Evolutionary conservation across 2,113 vertebrate species (phyloP).

Genomic region (Albula glossodonta): DNA sequence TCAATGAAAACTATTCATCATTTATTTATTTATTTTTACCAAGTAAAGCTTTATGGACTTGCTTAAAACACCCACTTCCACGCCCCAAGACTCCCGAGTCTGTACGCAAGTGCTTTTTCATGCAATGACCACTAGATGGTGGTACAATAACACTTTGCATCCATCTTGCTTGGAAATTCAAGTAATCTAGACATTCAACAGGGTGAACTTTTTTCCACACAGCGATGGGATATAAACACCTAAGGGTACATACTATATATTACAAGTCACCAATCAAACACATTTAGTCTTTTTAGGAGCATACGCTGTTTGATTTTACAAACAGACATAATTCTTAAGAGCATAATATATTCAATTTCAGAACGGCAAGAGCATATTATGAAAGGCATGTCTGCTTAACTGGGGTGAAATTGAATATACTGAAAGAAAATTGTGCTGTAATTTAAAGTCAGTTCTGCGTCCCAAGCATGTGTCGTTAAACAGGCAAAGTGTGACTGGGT

Average conservation of each 20-base stretch:
- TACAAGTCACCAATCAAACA: not conserved
- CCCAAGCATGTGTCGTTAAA: too few relatives aligned
- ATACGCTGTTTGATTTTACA: too few relatives aligned
- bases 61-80: not conserved
- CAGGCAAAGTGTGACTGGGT: too few relatives aligned
- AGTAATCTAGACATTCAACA: not conserved
- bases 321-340: too few relatives aligned
- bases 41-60: not conserved
- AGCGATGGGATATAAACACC: not conserved
- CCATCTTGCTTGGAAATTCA: not conserved
- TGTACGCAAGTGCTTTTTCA: not conserved
- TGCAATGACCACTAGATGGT: not conserved
- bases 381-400: too few relatives aligned
- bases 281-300: too few relatives aligned
- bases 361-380: too few relatives aligned
- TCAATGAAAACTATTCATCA: not conserved
- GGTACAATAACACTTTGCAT: not conserved
- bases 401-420: too few relatives aligned
- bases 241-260: not conserved
- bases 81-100: not conserved
- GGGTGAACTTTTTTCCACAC: not conserved
- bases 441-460: too few relatives aligned
- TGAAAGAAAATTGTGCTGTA: too few relatives aligned
- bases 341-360: too few relatives aligned
- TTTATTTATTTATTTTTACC: not conserved